Conservation (phyloP, 2,888 invertebrate species). For the Matsumyia berberina region DNA sequence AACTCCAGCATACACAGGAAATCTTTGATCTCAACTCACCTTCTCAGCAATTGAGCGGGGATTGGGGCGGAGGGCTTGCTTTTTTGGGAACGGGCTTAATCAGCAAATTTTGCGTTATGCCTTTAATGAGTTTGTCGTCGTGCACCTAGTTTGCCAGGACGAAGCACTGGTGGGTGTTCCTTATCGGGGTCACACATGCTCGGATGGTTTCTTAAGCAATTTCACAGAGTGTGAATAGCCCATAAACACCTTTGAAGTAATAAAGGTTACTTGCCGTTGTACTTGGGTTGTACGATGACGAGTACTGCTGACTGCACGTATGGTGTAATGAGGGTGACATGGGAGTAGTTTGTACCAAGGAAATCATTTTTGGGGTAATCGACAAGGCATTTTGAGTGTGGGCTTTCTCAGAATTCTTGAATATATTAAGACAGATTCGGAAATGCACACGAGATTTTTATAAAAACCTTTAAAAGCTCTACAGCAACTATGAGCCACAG, state of each 20-base stretch:
- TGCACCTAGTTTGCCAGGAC: slow-evolving; percentile 67
- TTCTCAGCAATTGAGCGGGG: slow-evolving; percentile 18
- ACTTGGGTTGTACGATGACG: not conserved
- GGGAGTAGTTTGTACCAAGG: slow-evolving; percentile 21
- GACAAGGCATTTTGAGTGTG: no score
- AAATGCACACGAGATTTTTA: no score
- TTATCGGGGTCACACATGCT: slow-evolving; percentile 76
- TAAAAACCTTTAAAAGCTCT: no score
- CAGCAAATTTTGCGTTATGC: slow-evolving; percentile 74
- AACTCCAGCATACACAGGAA: slow-evolving; percentile 23
- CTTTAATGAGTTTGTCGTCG: slow-evolving; percentile 71
- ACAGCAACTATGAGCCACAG: no score
- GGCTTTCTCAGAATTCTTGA: no score
- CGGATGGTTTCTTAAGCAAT: slow-evolving; percentile 73
- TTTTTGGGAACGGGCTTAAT: slow-evolving; percentile 43
- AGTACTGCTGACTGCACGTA: slow-evolving; percentile 8
- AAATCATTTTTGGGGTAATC: slow-evolving; percentile 10
- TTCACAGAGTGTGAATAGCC: slow-evolving; percentile 70
- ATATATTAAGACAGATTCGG: no score
- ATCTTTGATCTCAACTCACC: slow-evolving; percentile 73
- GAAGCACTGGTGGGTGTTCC: slow-evolving; percentile 44
- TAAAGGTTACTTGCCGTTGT: slow-evolving; percentile 71
- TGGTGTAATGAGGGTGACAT: slow-evolving; percentile 38
- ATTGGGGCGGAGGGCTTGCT: slow-evolving; percentile 1
- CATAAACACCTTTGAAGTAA: slow-evolving; percentile 76